Evolutionary conservation across 2,113 vertebrate genomes (phyloP).

Genomic region (Ovis aries): DNA sequence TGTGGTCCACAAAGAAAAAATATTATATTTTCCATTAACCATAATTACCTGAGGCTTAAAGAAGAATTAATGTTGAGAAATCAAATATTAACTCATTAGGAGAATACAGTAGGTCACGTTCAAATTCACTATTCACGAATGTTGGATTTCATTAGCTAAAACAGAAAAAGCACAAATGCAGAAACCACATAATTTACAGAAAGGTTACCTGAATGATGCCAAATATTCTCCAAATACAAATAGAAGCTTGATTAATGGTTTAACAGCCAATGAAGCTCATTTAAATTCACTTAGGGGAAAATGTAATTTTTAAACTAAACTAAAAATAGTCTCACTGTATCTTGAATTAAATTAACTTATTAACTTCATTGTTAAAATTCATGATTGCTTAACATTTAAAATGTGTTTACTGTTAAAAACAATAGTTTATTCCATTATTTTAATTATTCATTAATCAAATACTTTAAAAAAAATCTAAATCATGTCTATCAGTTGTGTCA

Average conservation of each 20-base stretch:
- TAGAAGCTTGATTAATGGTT: constrained; percentile 47
- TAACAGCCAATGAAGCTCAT: constrained; percentile 19
- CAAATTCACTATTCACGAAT: not conserved
- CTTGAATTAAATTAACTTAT: constrained; percentile 36
- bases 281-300: constrained; percentile 35
- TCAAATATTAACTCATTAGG: not conserved
- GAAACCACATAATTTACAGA: constrained; percentile 24
- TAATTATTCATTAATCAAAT: constrained; percentile 22
- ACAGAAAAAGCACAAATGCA: not conserved
- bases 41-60: not conserved
- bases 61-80: not conserved
- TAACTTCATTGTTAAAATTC: constrained; percentile 35
- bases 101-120: not conserved
- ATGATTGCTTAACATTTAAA: constrained; percentile 43
- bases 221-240: constrained; percentile 44
- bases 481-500: not conserved
- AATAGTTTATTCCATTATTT: constrained; percentile 40
- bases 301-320: constrained; percentile 36
- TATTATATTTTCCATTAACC: not conserved
- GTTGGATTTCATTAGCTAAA: not conserved
- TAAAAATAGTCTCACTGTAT: constrained; percentile 36
- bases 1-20: not conserved
- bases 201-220: constrained; percentile 15
- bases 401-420: not conserved
- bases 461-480: not conserved